Evolutionary conservation across 2,888 invertebrate genomes (phyloP).

Genomic region (Xylocampa areola): DNA sequence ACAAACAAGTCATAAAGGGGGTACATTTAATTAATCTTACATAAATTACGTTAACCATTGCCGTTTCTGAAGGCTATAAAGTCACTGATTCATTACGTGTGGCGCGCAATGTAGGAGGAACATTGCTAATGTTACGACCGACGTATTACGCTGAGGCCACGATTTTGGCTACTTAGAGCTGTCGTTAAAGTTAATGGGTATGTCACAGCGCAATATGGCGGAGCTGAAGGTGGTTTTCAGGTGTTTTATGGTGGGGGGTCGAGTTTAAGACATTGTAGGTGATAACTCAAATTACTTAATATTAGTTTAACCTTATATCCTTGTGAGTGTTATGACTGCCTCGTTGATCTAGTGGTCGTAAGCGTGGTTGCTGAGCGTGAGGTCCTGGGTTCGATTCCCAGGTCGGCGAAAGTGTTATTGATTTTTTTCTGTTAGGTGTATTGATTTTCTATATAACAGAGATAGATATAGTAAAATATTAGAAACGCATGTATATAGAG

Average conservation of each 20-base stretch:
- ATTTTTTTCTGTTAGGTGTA: too few species aligned
- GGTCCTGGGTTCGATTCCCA: too few species aligned
- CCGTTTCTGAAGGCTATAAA: conserved; percentile 56
- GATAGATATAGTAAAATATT: too few species aligned
- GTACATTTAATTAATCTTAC: conserved; percentile 57
- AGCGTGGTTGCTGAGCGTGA: too few species aligned
- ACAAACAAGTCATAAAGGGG: conserved; percentile 54
- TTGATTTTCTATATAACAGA: too few species aligned
- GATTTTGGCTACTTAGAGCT: conserved; percentile 55
- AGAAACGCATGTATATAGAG: too few species aligned
- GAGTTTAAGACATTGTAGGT: conserved; percentile 30
- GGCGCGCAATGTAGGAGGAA: conserved; percentile 52
- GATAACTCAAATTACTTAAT: too few species aligned
- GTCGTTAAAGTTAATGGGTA: conserved; percentile 54
- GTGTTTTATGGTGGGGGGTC: conserved; percentile 26
- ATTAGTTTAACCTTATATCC: too few species aligned
- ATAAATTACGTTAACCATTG: conserved; percentile 50
- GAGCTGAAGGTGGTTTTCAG: conserved; percentile 20
- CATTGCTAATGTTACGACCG: conserved; percentile 53
- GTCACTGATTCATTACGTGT: conserved; percentile 51
- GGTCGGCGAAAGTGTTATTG: too few species aligned
- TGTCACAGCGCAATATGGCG: conserved; percentile 47
- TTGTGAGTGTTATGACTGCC: too few species aligned
- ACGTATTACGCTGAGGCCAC: conserved; percentile 45
- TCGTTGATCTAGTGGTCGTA: too few species aligned